A percentile compares a stretch with the other conserved stretches of the same genome.
Conservation (phyloP, 2,888 invertebrate species). For the Prenolepis imparis region DNA sequence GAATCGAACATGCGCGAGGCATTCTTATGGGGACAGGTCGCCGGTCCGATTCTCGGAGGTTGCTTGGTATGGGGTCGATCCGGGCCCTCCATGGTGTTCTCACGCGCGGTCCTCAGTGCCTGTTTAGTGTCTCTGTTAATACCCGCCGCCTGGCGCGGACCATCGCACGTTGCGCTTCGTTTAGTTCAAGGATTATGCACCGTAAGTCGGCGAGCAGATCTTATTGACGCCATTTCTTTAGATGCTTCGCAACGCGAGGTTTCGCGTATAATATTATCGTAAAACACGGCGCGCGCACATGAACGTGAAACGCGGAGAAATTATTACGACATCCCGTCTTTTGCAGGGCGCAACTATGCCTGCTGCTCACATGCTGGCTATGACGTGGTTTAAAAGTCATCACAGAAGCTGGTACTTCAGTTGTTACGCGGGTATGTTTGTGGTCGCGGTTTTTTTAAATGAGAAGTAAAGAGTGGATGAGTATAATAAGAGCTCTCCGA, state of each 20-base stretch:
- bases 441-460: neutral
- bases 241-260: conserved; percentile 7
- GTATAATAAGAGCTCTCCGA: neutral
- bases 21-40: conserved; percentile 88
- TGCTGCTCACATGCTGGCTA: conserved; percentile 88
- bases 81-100: conserved; percentile 88
- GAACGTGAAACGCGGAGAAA: conserved; percentile 6
- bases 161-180: conserved; percentile 87
- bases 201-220: conserved; percentile 81
- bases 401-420: conserved; percentile 88
- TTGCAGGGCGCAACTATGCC: conserved; percentile 88
- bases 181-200: conserved; percentile 88
- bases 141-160: conserved; percentile 88
- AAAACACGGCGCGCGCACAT: neutral
- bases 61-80: conserved; percentile 88
- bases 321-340: conserved; percentile 47
- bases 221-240: neutral
- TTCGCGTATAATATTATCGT: neutral
- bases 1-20: conserved; percentile 88
- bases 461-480: neutral
- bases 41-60: conserved; percentile 87
- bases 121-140: conserved; percentile 87
- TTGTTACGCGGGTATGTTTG: conserved; percentile 87
- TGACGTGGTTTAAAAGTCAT: conserved; percentile 88
- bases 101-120: conserved; percentile 88